Conservation (phyloP, 2,888 invertebrate species). For the Andrena marginata region DNA sequence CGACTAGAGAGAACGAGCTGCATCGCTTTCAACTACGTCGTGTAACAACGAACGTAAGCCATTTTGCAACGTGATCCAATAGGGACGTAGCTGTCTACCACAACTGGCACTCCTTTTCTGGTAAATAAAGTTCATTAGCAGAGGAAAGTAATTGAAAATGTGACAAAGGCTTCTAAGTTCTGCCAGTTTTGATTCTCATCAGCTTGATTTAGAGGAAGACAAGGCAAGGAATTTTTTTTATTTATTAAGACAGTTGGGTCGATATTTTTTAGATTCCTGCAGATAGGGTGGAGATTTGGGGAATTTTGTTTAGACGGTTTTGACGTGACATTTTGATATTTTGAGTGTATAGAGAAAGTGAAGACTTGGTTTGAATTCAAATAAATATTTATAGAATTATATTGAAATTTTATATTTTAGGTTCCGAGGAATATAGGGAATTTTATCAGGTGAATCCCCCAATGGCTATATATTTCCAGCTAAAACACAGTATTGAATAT, state of each 20-base stretch:
- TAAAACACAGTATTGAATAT: too few species aligned
- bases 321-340: neutral
- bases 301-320: neutral
- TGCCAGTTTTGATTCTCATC: neutral
- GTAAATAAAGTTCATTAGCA: neutral
- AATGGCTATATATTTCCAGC: too few species aligned
- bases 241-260: neutral
- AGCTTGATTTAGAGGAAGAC: neutral
- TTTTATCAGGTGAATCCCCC: too few species aligned
- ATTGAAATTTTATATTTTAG: too few species aligned
- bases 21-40: constrained; percentile 8
- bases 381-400: too few species aligned
- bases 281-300: neutral
- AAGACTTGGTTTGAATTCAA: neutral
- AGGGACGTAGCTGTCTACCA: neutral
- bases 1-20: constrained; percentile 1
- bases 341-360: neutral
- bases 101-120: neutral
- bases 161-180: too few species aligned
- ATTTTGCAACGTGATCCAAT: constrained; percentile 23
- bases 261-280: neutral
- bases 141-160: neutral
- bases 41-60: constrained; percentile 8
- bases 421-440: too few species aligned
- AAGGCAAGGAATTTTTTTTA: too few species aligned